Evolutionary conservation across 2,797 vertebrate genomes (phyloP).

Genomic region (Synaphobranchus kaupii): DNA sequence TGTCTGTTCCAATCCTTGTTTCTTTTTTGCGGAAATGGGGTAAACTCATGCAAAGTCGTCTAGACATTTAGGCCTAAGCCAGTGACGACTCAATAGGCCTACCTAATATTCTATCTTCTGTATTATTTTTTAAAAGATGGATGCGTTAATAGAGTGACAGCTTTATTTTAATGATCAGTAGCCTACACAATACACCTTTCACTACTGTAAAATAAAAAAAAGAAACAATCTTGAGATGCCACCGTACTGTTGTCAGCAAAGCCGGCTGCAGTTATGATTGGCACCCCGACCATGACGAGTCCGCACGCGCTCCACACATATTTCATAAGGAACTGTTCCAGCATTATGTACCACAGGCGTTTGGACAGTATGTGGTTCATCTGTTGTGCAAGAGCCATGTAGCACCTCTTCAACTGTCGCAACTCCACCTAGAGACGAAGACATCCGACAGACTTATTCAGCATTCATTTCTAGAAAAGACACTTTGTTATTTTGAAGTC

Average conservation of each 20-base stretch:
- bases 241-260: constrained; percentile 91
- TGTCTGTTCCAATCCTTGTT: too few species aligned
- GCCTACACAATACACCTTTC: too few species aligned
- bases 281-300: constrained; percentile 95
- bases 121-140: too few species aligned
- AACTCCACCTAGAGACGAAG: constrained; percentile 85
- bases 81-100: too few species aligned
- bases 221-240: background rate
- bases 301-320: constrained; percentile 96
- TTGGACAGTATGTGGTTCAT: constrained; percentile 97
- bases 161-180: too few species aligned
- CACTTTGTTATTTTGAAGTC: too few species aligned
- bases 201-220: too few species aligned
- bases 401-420: constrained; percentile 95
- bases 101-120: too few species aligned
- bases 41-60: too few species aligned
- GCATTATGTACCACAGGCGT: constrained; percentile 97
- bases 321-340: constrained; percentile 99
- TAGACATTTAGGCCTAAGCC: too few species aligned
- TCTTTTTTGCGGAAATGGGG: too few species aligned
- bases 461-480: too few species aligned
- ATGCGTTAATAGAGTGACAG: background rate
- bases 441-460: background rate
- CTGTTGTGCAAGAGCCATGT: constrained; percentile 87
- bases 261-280: constrained; percentile 94